Base-by-base conservation (phyloP, 2,797 vertebrate species). In the Selene dorsalis region DNA sequence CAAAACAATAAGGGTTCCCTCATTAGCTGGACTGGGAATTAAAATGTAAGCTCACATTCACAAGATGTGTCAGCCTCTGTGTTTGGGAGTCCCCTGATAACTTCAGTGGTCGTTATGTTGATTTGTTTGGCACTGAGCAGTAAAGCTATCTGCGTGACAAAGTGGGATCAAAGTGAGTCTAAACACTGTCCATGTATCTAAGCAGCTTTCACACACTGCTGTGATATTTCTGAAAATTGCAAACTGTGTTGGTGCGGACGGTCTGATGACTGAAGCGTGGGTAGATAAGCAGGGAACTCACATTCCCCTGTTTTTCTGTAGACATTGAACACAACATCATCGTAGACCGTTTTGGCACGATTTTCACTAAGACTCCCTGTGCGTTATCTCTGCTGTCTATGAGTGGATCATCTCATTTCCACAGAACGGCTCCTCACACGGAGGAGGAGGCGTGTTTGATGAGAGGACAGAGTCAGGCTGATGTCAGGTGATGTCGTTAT, bases 271-370 rank as follows among this genome's bases (percentile, higher is more conserved):
- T 24, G 9, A 61, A 45, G 1, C 6, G 39, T 9, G 13, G 30
- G 4, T 11, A 57, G 35, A 38, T 55, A 12, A 35, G 4, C 58
- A 16, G 12, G 6, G 0, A 28, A 6, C 1, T 3, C 55, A 2
- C 4, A 6, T 28, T 62, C 13, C 20, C 60, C 5, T 16, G 22
- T 66, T 89, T 77, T 85, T 64, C 48, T 26, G 4, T 1, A 50
- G 76, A 20, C 24, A 0, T 0, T 76, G 61, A 92, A 92, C 2
- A 80, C 87, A 78, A 3, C 89, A 81, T 13, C 4, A 65, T 74
- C 74, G 8, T 26, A 2, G 28, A 10, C 30, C 14, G 20, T 78
- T 87, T 81, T 75, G 65, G 79, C 82, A 80, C 69, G 86, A 87
- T 73, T 77, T 73, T 68, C 6, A 1, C 52, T 2, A 39, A 35